phyloP scores from a whole-genome alignment of 2,113 vertebrate genomes.

The Syngnathoides biaculeatus region DNA sequence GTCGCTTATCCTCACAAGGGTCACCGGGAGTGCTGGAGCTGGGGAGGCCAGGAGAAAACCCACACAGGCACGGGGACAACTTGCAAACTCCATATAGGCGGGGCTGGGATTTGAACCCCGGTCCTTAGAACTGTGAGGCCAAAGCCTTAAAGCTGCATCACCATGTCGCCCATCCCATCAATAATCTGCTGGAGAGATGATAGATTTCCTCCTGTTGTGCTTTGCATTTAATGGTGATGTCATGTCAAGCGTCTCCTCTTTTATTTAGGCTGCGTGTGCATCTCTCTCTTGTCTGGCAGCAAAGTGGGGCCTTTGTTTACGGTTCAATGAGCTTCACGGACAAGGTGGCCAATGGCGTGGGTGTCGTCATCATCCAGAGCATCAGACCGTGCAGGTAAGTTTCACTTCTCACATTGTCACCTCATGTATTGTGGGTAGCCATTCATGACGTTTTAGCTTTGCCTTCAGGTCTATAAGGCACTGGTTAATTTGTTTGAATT shows the following conservation, averaged over 20 bases:
- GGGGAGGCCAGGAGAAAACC: too few relatives aligned
- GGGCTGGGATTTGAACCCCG: too few relatives aligned
- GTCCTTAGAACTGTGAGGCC: too few relatives aligned
- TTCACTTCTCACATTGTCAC: neutral
- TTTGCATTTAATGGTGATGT: neutral
- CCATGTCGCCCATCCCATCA: too few relatives aligned
- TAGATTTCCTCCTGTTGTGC: neutral
- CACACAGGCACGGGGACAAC: too few relatives aligned
- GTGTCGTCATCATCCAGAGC: constrained; percentile 79
- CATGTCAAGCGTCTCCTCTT: neutral
- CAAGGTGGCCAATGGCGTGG: constrained; percentile 84
- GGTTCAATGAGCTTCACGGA: constrained; percentile 89
- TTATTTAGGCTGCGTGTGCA: neutral
- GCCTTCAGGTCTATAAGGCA: neutral
- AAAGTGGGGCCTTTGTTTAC: constrained; percentile 84
- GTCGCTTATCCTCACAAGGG: too few relatives aligned
- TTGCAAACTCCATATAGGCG: too few relatives aligned
- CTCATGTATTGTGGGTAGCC: neutral
- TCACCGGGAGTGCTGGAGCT: too few relatives aligned
- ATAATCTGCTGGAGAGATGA: too few relatives aligned
- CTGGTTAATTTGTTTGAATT: neutral
- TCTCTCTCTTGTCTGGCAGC: constrained; percentile 59
- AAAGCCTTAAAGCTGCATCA: too few relatives aligned
- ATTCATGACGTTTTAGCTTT: too few relatives aligned
- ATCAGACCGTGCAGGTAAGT: constrained; percentile 82